Conservation (phyloP, 2,113 vertebrate genomes). For the Xenopus laevis region DNA sequence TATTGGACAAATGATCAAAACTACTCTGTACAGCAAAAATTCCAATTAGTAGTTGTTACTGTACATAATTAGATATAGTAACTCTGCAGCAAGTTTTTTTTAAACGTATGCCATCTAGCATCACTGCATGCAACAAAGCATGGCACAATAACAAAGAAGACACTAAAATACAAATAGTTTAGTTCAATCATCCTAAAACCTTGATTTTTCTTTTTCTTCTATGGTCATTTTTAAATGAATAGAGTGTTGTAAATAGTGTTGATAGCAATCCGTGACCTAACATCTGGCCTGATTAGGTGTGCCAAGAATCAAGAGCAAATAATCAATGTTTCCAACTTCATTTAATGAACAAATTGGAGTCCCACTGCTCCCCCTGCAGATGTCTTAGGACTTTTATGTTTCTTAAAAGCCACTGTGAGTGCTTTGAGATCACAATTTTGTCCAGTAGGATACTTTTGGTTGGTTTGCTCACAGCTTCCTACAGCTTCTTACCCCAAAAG, state of each 20-base stretch:
- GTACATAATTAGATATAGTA: no score
- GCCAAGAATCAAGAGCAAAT: constrained; percentile 39
- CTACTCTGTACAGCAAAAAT: no score
- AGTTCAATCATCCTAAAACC: no score
- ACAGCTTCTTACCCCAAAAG: no score
- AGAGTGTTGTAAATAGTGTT: constrained; percentile 17
- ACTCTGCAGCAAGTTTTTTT: no score
- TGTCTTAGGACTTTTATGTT: constrained; percentile 34
- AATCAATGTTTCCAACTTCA: constrained; percentile 39
- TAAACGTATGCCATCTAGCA: no score
- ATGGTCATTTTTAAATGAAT: constrained; percentile 24
- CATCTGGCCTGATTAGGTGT: constrained; percentile 27
- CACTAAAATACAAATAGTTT: no score
- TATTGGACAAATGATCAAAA: no score
- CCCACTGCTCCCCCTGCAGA: constrained; percentile 37
- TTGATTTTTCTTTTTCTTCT: no score
- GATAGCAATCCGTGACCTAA: constrained; percentile 35
- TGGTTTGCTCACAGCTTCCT: not conserved
- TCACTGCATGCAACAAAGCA: no score
- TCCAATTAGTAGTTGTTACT: no score
- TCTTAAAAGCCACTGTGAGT: constrained; percentile 31
- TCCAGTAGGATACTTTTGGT: constrained; percentile 23
- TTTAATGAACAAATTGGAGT: constrained; percentile 40
- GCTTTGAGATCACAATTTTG: constrained; percentile 31
- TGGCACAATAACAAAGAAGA: no score